Conservation (phyloP, 2,113 vertebrate species). For the Ciconia stormi region DNA sequence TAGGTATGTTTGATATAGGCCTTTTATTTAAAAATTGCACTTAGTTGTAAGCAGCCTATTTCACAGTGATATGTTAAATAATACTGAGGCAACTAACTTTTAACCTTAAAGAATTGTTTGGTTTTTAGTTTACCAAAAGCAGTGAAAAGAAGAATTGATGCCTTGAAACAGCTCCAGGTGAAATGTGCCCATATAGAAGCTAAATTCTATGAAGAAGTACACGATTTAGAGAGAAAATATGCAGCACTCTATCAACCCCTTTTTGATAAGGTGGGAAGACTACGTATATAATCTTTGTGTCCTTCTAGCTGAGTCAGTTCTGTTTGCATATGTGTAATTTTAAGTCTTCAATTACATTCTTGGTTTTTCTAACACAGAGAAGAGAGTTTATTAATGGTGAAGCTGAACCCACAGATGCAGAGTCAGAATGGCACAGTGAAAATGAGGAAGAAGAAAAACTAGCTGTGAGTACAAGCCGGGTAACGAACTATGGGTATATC, state of each 20-base stretch:
- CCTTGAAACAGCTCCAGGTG: conserved; percentile 94
- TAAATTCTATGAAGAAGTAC: conserved; percentile 97
- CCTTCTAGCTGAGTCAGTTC: neutral
- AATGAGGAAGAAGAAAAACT: conserved; percentile 91
- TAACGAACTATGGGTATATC: neutral
- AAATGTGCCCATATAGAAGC: conserved; percentile 94
- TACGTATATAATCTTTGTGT: neutral
- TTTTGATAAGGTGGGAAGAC: conserved; percentile 88
- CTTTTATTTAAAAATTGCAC: neutral
- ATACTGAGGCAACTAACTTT: neutral
- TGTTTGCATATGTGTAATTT: neutral
- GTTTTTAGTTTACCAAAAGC: conserved; percentile 86
- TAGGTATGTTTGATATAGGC: neutral
- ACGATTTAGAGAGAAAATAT: conserved; percentile 95
- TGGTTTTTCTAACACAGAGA: conserved; percentile 76
- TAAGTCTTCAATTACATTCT: neutral
- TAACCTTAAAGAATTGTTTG: neutral
- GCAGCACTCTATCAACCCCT: conserved; percentile 91
- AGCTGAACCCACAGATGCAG: conserved; percentile 91
- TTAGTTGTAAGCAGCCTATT: neutral
- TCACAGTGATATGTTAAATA: neutral
- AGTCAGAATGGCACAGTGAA: conserved; percentile 94
- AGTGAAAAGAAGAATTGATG: conserved; percentile 93
- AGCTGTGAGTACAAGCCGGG: conserved; percentile 80
- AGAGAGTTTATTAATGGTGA: conserved; percentile 86